These are phyloP conservation scores for Helostoma temminkii DNA, from an alignment of 2,797 vertebrate genomes.

Conservation along the genomic window DNA sequence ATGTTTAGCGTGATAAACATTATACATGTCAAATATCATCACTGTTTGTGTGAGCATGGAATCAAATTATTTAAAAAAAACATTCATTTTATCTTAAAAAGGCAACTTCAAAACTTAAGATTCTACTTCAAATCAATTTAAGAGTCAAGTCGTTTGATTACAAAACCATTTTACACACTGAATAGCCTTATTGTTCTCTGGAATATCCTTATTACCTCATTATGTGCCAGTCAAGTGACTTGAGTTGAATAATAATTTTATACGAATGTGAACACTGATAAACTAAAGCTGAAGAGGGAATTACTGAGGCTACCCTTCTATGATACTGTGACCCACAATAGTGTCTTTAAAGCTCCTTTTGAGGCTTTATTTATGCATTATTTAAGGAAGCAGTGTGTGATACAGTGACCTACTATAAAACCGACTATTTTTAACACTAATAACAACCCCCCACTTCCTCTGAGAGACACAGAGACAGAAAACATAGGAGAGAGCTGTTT, in stretches of 20 bases:
- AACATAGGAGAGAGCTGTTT: constrained; percentile 20
- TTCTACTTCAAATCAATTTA: no score
- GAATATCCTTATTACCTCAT: neutral
- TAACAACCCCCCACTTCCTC: constrained; percentile 10
- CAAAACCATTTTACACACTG: neutral
- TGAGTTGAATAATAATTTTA: constrained; percentile 7
- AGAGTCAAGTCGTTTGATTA: no score
- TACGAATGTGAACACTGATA: neutral
- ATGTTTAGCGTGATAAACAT: no score
- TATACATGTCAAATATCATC: no score
- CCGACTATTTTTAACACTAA: constrained; percentile 62
- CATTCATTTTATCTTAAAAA: no score
- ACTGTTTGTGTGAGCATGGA: no score
- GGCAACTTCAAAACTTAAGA: no score
- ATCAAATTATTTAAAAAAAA: no score
- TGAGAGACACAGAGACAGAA: constrained; percentile 15
- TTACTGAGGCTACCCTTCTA: constrained; percentile 42
- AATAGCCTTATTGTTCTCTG: neutral
- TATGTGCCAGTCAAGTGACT: constrained; percentile 3
- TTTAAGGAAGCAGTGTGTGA: constrained; percentile 56
- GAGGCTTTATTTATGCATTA: constrained; percentile 57
- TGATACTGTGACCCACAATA: constrained; percentile 31
- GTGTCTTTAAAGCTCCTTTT: constrained; percentile 33
- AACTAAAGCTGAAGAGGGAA: constrained; percentile 26
- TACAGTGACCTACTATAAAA: constrained; percentile 65